Conservation (phyloP, 2,113 vertebrate genomes). For the Prinia subflava region DNA sequence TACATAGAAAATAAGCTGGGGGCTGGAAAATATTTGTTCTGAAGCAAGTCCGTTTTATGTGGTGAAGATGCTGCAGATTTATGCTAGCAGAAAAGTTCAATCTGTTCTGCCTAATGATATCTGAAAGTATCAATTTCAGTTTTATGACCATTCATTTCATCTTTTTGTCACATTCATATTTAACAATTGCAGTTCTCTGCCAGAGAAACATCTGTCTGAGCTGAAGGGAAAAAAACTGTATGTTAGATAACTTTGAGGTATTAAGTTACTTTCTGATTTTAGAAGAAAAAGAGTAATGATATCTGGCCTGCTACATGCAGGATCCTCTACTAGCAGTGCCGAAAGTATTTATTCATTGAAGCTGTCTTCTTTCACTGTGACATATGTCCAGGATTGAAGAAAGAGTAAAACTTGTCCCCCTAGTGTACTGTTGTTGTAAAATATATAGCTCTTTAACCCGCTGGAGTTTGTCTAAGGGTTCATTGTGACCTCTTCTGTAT, state of each 20-base stretch:
- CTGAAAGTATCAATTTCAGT: neutral
- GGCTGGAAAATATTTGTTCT: neutral
- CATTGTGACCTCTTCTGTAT: neutral
- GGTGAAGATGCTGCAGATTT: neutral
- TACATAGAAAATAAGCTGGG: neutral
- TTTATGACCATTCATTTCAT: neutral
- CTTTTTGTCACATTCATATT: neutral
- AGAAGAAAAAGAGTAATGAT: neutral
- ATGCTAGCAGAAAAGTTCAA: neutral
- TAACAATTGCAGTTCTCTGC: neutral
- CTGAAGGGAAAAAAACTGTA: neutral
- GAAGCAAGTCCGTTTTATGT: neutral
- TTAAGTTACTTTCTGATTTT: neutral
- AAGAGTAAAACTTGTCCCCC: conserved; percentile 51
- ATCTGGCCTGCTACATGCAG: neutral
- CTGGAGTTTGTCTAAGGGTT: neutral
- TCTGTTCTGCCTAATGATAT: neutral
- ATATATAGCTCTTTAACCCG: neutral
- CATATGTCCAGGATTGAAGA: neutral
- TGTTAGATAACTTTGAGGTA: neutral
- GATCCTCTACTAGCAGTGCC: neutral
- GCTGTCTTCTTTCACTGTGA: neutral
- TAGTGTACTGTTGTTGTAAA: conserved; percentile 53
- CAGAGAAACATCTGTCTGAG: neutral
- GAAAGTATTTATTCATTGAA: neutral